phyloP scores from a whole-genome alignment of 2,888 invertebrate genomes.

The Leucoma salicis region DNA sequence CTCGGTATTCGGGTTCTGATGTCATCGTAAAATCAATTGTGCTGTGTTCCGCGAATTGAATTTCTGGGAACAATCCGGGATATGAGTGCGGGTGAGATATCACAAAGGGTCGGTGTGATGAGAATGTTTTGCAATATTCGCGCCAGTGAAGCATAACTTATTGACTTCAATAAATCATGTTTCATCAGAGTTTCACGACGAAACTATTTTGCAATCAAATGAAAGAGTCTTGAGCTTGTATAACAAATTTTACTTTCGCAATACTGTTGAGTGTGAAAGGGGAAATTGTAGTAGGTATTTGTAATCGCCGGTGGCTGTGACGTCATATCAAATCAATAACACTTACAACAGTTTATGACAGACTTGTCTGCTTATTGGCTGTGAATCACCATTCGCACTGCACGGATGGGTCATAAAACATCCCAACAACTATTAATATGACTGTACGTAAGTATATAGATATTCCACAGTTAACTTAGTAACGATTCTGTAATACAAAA shows the following conservation, averaged over 20 bases:
- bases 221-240: too few species aligned
- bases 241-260: not conserved
- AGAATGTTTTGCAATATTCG: slow-evolving; percentile 12
- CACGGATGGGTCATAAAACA: not conserved
- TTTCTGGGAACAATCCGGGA: slow-evolving; percentile 18
- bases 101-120: slow-evolving; percentile 15
- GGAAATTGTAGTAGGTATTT: too few species aligned
- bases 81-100: slow-evolving; percentile 9
- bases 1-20: slow-evolving; percentile 31
- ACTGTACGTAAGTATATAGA: too few species aligned
- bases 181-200: not conserved
- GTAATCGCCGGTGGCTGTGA: too few species aligned
- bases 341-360: not conserved
- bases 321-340: too few species aligned
- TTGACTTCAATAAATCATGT: not conserved
- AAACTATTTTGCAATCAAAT: too few species aligned
- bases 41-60: slow-evolving; percentile 25
- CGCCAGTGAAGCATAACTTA: not conserved
- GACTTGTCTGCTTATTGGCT: not conserved
- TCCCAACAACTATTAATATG: not conserved
- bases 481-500: too few species aligned
- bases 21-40: slow-evolving; percentile 31
- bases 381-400: not conserved
- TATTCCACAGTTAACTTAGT: too few species aligned
- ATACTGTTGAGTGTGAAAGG: too few species aligned